phyloP scores from a whole-genome alignment of 2,797 vertebrate genomes.

The Hypotaenidia philippensis region DNA sequence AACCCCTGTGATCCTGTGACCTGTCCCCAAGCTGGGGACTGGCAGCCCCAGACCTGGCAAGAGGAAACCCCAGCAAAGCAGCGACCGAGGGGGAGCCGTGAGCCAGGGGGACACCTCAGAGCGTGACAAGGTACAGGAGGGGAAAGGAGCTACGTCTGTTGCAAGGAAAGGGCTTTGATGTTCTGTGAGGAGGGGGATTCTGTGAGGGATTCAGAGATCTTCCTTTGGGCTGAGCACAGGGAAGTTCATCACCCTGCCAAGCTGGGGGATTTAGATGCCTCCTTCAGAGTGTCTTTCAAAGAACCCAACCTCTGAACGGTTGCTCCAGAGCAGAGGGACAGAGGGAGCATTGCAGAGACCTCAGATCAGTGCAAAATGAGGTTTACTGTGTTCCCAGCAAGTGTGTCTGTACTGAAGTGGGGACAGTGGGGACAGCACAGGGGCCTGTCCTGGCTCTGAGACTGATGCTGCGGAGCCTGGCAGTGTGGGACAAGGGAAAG shows the following conservation, averaged over 20 bases:
- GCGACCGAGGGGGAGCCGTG: background rate
- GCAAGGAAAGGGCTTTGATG: background rate
- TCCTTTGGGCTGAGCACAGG: background rate
- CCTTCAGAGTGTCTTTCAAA: background rate
- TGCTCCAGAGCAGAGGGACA: background rate
- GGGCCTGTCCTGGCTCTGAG: background rate
- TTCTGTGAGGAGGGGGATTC: background rate
- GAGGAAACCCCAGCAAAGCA: background rate
- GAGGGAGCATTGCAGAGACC: background rate
- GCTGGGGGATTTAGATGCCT: background rate
- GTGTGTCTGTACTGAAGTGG: background rate
- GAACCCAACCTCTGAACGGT: background rate
- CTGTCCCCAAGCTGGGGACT: rapidly evolving
- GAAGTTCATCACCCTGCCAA: background rate
- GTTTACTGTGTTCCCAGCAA: background rate
- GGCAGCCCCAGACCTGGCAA: background rate
- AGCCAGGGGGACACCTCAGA: background rate
- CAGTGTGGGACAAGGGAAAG: background rate
- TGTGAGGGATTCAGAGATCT: rapidly evolving
- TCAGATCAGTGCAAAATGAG: background rate
- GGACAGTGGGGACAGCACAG: background rate
- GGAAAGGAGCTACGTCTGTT: background rate
- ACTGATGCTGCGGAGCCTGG: rapidly evolving
- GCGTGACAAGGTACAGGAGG: background rate
- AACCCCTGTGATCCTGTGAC: no score